Base-by-base conservation (phyloP, 1,140 invertebrate species). In the Drosophila busckii region DNA sequence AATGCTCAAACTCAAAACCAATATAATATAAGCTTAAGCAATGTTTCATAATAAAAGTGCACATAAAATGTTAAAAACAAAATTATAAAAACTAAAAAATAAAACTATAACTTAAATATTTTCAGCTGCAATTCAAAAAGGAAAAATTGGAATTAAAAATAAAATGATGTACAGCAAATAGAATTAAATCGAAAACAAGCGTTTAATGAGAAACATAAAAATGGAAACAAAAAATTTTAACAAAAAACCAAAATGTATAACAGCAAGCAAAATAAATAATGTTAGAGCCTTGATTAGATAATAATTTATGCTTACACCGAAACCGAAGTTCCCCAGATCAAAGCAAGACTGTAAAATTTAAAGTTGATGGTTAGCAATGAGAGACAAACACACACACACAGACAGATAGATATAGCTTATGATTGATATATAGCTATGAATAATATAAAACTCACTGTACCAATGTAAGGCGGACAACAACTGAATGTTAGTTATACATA, bases 261-360 rank as follows among this genome's bases (percentile, higher is more conserved):
- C 3, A 4, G 13, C 16, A 44, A 37, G 35, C 22, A 10, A 15
- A n/a, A n/a, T n/a, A n/a, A n/a, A n/a, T n/a, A n/a, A n/a, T n/a
- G n/a, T n/a, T n/a, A n/a, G n/a, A n/a, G n/a, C n/a, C n/a, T 60
- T 40, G 5, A 61, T 53, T 45, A 23, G 20, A 25, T 49, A 35
- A 25, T 34, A 15, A 8, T 26, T 23, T 54, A 55, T n/a, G 26
- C 88, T 89, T 89, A 89, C 88, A 87, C 83, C 78, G 80, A 87
- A 80, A 78, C 75, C 84, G 75, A 87, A 85, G 80, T 65, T 85
- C 75, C 88, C 87, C 71, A 89, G 73, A 86, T 88, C 88, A 83
- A 87, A 83, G 85, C 87, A 89, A 55, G 88, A 89, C 88, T 89
- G 88, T 20, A 89, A 85, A 76, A 59, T 70, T 70, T 66, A 71